Evolutionary conservation across 2,113 vertebrate genomes (phyloP).

Genomic region (Rhizomys pruinosus): DNA sequence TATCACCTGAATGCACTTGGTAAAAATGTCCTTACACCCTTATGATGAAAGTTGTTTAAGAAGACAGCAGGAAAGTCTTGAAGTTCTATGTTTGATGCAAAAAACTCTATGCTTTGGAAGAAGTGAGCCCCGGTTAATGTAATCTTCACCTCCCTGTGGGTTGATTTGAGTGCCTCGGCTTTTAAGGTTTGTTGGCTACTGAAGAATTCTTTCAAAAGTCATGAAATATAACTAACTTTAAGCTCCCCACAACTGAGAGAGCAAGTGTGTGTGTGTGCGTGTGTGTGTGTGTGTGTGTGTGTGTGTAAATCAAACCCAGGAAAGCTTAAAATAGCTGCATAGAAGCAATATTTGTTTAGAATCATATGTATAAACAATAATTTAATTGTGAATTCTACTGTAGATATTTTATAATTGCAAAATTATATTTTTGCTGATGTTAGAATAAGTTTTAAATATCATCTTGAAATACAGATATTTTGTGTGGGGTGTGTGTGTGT

Average conservation of each 20-base stretch:
- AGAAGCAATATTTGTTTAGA: constrained; percentile 46
- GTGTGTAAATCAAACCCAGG: neutral
- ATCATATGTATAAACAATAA: constrained; percentile 26
- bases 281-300: neutral
- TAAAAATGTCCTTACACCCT: too few relatives aligned
- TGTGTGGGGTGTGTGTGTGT: too few relatives aligned
- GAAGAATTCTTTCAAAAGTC: neutral
- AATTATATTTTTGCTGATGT: constrained; percentile 71
- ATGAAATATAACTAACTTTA: neutral
- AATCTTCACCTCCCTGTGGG: neutral
- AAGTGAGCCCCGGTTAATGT: neutral
- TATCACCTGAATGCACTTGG: too few relatives aligned
- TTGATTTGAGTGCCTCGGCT: neutral
- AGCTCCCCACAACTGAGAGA: neutral
- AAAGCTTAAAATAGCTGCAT: neutral
- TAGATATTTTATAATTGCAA: constrained; percentile 52
- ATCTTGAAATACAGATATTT: too few relatives aligned
- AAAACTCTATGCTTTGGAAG: neutral
- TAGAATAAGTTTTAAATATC: too few relatives aligned
- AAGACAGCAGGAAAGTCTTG: neutral
- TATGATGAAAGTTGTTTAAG: neutral
- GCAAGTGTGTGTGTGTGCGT: neutral
- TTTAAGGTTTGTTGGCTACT: neutral
- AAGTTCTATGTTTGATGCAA: neutral
- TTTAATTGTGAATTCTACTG: neutral